A percentile compares a stretch with the other conserved stretches of the same genome.
Conservation (phyloP, 2,888 invertebrate species). For the Nowickia ferox region DNA sequence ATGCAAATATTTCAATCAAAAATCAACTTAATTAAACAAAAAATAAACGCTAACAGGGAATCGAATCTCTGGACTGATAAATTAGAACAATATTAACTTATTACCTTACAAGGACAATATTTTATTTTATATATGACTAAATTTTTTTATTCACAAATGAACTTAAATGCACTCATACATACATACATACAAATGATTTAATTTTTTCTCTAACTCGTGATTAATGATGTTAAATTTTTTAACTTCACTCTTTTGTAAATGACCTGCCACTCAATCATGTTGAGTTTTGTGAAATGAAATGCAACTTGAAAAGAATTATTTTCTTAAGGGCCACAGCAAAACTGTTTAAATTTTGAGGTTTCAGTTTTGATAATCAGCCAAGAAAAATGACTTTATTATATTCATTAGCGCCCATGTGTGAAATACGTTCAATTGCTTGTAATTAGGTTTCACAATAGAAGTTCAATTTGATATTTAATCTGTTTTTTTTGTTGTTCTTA, state of each 20-base stretch:
- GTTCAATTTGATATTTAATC: constrained; percentile 46
- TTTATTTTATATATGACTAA: neutral
- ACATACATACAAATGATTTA: neutral
- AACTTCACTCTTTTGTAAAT: constrained; percentile 78
- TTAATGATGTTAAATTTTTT: constrained; percentile 81
- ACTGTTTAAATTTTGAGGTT: constrained; percentile 62
- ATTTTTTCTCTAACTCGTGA: constrained; percentile 74
- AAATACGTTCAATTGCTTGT: constrained; percentile 78
- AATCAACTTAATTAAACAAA: too few species aligned
- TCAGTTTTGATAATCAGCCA: constrained; percentile 78
- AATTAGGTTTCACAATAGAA: constrained; percentile 61
- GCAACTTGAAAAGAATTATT: constrained; percentile 20
- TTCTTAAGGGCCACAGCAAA: constrained; percentile 28
- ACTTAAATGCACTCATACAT: neutral
- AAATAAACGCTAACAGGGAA: too few species aligned
- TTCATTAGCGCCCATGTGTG: constrained; percentile 81
- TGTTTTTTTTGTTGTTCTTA: neutral
- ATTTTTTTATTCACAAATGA: constrained; percentile 10
- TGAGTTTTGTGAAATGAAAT: constrained; percentile 46
- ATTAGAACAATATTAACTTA: too few species aligned
- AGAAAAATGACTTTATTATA: constrained; percentile 82
- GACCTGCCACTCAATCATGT: constrained; percentile 73
- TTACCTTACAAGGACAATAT: too few species aligned
- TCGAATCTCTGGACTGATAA: too few species aligned
- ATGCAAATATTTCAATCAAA: too few species aligned